Evolutionary conservation across 2,113 vertebrate genomes (phyloP).

Genomic region (Aegotheles bennettii): DNA sequence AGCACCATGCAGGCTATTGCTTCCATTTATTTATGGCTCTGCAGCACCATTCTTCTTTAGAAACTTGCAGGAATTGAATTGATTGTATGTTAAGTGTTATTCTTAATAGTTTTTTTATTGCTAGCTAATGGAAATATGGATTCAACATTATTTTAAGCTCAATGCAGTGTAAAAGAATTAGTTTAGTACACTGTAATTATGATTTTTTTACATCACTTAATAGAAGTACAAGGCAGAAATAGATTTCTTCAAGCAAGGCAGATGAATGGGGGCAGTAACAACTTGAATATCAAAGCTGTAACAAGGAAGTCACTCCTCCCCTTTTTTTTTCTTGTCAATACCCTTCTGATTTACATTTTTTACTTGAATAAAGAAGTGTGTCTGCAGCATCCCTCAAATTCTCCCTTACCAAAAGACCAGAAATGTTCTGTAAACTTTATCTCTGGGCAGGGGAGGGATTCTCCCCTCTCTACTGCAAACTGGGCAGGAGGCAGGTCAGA

Average conservation of each 20-base stretch:
- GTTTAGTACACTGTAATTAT: constrained; percentile 16
- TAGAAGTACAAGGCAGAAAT: constrained; percentile 8
- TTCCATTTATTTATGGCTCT: constrained; percentile 20
- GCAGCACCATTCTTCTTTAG: background rate
- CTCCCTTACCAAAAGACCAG: background rate
- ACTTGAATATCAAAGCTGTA: background rate
- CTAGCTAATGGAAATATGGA: constrained; percentile 46
- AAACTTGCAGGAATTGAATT: constrained; percentile 14
- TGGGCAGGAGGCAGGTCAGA: background rate
- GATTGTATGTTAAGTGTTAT: background rate
- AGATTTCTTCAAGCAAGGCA: background rate
- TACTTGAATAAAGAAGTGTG: background rate
- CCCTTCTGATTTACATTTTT: background rate
- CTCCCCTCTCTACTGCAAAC: background rate
- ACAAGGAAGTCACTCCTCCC: background rate
- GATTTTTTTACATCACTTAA: background rate
- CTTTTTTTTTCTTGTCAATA: background rate
- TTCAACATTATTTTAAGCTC: constrained; percentile 43
- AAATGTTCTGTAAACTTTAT: background rate
- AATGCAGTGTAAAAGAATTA: constrained; percentile 30
- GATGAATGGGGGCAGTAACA: background rate
- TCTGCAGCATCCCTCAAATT: background rate
- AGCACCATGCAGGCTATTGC: background rate
- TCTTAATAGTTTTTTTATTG: constrained; percentile 51
- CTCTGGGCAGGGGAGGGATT: background rate